phyloP scores from a whole-genome alignment of 2,113 vertebrate species.

The Neodon shergylaensis region DNA sequence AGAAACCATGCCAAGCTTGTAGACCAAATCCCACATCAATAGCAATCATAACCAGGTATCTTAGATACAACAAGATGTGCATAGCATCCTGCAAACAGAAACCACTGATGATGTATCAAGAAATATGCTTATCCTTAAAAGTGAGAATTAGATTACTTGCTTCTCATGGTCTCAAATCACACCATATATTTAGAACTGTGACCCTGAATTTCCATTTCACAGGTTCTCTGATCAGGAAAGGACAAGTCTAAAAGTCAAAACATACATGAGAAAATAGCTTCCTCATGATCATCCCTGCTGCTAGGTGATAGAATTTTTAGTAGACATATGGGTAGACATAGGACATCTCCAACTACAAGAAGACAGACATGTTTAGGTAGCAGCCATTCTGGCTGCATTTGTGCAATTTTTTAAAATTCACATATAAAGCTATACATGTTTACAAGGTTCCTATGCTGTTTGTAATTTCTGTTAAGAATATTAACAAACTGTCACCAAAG shows the following conservation, averaged over 20 bases:
- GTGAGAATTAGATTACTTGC: background rate
- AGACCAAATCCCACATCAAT: background rate
- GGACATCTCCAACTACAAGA: background rate
- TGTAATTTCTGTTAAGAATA: slow-evolving; percentile 41
- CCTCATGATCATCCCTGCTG: background rate
- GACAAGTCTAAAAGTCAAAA: slow-evolving; percentile 18
- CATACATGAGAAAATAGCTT: background rate
- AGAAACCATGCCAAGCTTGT: background rate
- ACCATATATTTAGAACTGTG: slow-evolving; percentile 10
- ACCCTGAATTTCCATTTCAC: slow-evolving; percentile 36
- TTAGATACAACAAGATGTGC: background rate
- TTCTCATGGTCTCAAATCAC: background rate
- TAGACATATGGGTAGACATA: background rate
- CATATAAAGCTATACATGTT: background rate
- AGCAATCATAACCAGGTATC: background rate
- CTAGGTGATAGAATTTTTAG: background rate
- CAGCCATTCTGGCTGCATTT: background rate
- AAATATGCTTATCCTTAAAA: slow-evolving; percentile 2
- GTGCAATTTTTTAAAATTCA: background rate
- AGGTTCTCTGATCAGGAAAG: background rate
- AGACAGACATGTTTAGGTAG: background rate
- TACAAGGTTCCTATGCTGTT: background rate
- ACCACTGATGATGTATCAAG: slow-evolving; percentile 21
- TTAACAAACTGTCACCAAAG: slow-evolving; percentile 28
- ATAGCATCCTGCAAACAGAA: slow-evolving; percentile 31